A percentile compares a stretch with the other conserved stretches of the same genome.
phyloP scores from a whole-genome alignment of 2,888 invertebrate species.

The Coremacera marginata region DNA sequence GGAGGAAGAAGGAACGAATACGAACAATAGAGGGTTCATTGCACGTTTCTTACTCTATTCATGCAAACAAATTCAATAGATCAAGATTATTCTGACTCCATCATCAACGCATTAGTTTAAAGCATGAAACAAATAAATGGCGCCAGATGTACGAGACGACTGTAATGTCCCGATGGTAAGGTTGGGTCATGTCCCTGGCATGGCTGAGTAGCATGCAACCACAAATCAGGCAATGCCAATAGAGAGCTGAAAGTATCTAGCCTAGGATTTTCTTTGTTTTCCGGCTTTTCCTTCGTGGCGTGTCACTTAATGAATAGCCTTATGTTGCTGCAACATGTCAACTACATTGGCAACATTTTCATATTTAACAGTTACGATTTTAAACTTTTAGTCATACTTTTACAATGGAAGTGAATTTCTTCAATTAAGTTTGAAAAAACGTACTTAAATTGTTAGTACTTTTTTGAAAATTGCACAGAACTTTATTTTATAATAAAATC shows the following conservation, averaged over 20 bases:
- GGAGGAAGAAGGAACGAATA: no score
- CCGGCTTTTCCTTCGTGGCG: no score
- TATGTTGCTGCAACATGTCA: no score
- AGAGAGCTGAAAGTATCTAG: background rate
- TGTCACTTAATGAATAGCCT: no score
- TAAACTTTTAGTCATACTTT: no score
- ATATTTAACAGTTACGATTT: no score
- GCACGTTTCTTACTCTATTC: background rate
- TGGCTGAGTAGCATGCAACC: background rate
- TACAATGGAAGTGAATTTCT: no score
- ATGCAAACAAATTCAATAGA: slow-evolving; percentile 7
- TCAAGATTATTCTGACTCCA: slow-evolving; percentile 21
- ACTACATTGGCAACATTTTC: no score
- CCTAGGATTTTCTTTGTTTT: no score
- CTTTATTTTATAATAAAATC: background rate
- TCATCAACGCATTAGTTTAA: slow-evolving; percentile 10
- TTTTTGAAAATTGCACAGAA: background rate
- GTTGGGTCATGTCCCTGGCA: background rate
- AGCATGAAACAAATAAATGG: slow-evolving; percentile 13
- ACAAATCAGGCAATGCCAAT: slow-evolving; percentile 25
- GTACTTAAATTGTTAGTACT: no score
- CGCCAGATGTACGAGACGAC: slow-evolving; percentile 26
- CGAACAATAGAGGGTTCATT: background rate
- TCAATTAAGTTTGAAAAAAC: no score
- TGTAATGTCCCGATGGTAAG: background rate